Base-by-base conservation (phyloP, 2,888 invertebrate species). In the Lathronympha strigana region DNA sequence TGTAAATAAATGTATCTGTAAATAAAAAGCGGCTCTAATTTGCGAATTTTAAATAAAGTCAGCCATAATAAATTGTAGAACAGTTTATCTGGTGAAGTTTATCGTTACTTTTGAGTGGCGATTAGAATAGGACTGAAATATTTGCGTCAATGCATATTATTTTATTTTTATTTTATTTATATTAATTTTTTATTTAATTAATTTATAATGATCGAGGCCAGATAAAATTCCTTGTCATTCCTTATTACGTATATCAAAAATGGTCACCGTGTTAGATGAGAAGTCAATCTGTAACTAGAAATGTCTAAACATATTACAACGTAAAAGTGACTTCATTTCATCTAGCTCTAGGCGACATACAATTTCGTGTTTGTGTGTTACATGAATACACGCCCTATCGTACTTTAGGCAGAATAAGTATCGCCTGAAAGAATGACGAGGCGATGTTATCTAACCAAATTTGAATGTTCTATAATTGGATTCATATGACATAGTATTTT, bases 1-100 rank as follows among this genome's bases (percentile, higher is more conserved):
- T 40, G 63, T 63, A 57, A 57, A 63, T 63, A 63, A 25, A 49
- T 57, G 63, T 63, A 40, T 47, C n/a, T 63, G 63, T 57, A 57
- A 50, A 63, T 63, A 63, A 57, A 15, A 33, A 50, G 55, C 47
- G 31, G 50, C 55, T 50, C 55, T 57, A 50, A 63, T 33, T 50
- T 55, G 17, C 13, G 19, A 9, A 21, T 36, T 45, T n/a, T 6
- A 21, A 31, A 19, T 45, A 0, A 28, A 31, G n/a, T 45, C 15
- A 33, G 19, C 19, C 17, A 33, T 36, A 53, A 57, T 57, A n/a
- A 57, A 45, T 57, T 43, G 43, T 43, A 55, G 28, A 28, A 17
- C 28, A 28, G 38, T 54, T 40, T 25, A 25, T 53, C 54, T 40
- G 53, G 9, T 9, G 38, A 36, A 15, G 15, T 23, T 36, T 6